phyloP scores from a whole-genome alignment of 1,140 invertebrate genomes.

The Ericerus pela region DNA sequence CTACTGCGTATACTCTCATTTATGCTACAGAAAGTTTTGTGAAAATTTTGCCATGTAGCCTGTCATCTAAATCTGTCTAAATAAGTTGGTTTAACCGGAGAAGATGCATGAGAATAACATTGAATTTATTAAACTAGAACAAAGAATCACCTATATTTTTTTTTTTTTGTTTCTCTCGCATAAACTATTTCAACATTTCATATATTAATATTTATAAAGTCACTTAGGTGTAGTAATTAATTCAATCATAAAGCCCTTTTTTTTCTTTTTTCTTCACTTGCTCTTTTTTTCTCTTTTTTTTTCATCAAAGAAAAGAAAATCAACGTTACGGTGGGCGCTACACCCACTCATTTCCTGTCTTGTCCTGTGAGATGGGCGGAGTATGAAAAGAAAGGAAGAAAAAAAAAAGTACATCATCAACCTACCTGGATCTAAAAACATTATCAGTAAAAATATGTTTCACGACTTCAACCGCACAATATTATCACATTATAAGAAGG shows the following conservation, averaged over 20 bases:
- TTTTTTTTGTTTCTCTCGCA: too few species aligned
- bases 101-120: too few species aligned
- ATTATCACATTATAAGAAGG: background rate
- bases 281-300: too few species aligned
- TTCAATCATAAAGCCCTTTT: constrained; percentile 6
- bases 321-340: background rate
- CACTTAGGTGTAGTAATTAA: constrained; percentile 6
- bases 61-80: too few species aligned
- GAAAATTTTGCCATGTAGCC: too few species aligned
- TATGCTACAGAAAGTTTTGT: too few species aligned
- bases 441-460: constrained; percentile 1
- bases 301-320: constrained; percentile 2
- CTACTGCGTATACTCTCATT: too few species aligned
- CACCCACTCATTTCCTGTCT: constrained; percentile 9
- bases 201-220: constrained; percentile 9
- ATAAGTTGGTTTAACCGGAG: too few species aligned
- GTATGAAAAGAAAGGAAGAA: too few species aligned
- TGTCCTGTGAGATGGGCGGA: constrained; percentile 4
- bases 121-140: too few species aligned
- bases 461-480: background rate
- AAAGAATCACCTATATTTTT: too few species aligned
- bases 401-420: constrained; percentile 10
- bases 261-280: too few species aligned
- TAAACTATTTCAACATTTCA: constrained; percentile 4
- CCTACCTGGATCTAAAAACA: constrained; percentile 10